Base-by-base conservation (phyloP, 2,888 invertebrate species). In the Cacoxenus indagator region DNA sequence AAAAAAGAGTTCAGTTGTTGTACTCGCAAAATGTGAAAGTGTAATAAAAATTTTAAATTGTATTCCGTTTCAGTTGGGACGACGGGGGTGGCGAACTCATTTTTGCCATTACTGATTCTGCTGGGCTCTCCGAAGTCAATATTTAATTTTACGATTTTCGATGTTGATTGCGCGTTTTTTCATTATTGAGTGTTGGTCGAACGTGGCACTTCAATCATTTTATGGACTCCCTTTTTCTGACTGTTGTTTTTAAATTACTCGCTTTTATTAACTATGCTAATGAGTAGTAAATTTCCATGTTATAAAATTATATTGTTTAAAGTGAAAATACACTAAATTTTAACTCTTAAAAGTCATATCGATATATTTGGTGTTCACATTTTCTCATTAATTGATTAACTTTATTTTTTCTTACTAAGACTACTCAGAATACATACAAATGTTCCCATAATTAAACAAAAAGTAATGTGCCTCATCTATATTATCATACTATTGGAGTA, bases 31-130 rank as follows among this genome's bases (percentile, higher is more conserved):
- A 46, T 64, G 64, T 64, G 61, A 62, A 62, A 62, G 61, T 62
- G 61, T 62, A 62, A 62, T 62, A 62, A 64, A 64, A 64, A 61
- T 61, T 37, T 61, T 61, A 61, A 61, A 61, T 61, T 61, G 29
- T 37, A 9, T 57, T 17, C 29, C n/a, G 57, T 1, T 29, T 14
- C 29, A n/a, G 17, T 57, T 57, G n/a, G n/a, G n/a, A n/a, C n/a
- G n/a, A n/a, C n/a, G n/a, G 27, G 4, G n/a, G 55, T 24, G 11
- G 51, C 8, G 27, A 57, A 27, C 8, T n/a, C 6, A n/a, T 48
- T 48, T n/a, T 48, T 48, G 9, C 19, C 2, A 4, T 48, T 48
- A 11, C 37, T 37, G 37, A 37, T 37, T n/a, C n/a, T 48, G 19
- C 19, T 48, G n/a, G 11, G 11, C n/a, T 48, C n/a, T 48, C 51